These are phyloP conservation scores for Stichodactyla helianthus DNA, from an alignment of 64 coral and sea anemone species.

Conservation along the genomic window DNA sequence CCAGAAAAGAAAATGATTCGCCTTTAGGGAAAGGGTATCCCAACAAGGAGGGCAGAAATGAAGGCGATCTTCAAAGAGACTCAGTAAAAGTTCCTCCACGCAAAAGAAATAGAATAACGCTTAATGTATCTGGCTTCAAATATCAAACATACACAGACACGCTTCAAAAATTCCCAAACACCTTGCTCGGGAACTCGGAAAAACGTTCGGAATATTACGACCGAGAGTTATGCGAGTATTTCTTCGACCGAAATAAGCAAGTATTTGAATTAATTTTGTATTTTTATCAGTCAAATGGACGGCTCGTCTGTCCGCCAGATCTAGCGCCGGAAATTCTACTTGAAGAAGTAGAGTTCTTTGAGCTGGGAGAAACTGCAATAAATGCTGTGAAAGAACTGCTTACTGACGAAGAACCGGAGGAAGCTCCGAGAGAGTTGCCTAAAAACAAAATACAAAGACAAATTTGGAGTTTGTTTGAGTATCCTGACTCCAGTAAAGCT, in stretches of 20 bases:
- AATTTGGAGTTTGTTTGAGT: constrained; percentile 94
- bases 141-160: constrained; percentile 72
- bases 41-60: neutral
- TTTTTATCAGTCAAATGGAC: constrained; percentile 94
- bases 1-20: neutral
- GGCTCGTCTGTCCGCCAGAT: constrained; percentile 80
- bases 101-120: constrained; percentile 47
- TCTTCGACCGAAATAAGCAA: constrained; percentile 94
- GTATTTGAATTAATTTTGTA: constrained; percentile 92
- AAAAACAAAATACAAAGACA: constrained; percentile 58
- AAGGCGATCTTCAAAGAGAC: neutral
- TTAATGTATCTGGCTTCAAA: constrained; percentile 90
- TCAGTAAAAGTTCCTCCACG: neutral
- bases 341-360: constrained; percentile 92
- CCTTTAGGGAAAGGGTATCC: neutral
- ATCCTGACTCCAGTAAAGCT: constrained; percentile 74
- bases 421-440: constrained; percentile 48
- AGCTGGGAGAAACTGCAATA: constrained; percentile 84
- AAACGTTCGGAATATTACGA: constrained; percentile 80
- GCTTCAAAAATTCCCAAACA: constrained; percentile 81
- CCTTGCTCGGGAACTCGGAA: constrained; percentile 74
- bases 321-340: constrained; percentile 78
- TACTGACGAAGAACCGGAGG: constrained; percentile 70
- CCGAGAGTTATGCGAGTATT: constrained; percentile 71
- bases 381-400: constrained; percentile 88